phyloP scores from a whole-genome alignment of 2,797 vertebrate genomes.

The Enteromius fasciolatus region DNA sequence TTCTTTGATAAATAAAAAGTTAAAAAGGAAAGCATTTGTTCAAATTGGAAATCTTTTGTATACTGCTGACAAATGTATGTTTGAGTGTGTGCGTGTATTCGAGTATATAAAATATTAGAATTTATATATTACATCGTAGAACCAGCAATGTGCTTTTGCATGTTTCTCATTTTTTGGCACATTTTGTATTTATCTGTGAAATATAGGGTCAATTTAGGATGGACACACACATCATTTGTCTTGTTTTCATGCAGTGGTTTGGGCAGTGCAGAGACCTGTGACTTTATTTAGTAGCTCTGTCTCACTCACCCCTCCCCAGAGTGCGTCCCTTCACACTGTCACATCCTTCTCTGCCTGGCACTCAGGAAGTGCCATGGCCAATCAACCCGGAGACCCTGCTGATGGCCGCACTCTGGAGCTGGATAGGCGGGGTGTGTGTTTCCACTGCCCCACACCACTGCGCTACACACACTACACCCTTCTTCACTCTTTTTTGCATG shows the following conservation, averaged over 20 bases:
- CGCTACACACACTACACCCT: slow-evolving; percentile 8
- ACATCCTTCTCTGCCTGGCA: slow-evolving; percentile 57
- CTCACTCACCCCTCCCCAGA: slow-evolving; percentile 60
- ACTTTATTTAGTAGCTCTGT: slow-evolving; percentile 61
- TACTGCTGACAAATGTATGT: not conserved
- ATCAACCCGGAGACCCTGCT: slow-evolving; percentile 57
- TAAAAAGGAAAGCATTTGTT: too few species aligned
- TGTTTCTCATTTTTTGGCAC: not conserved
- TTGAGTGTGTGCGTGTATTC: not conserved
- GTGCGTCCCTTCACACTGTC: slow-evolving; percentile 63
- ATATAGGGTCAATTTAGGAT: not conserved
- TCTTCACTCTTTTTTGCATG: not conserved
- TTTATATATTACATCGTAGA: not conserved
- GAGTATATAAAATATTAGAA: not conserved
- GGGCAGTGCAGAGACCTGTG: slow-evolving; percentile 45
- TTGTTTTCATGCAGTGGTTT: slow-evolving; percentile 11
- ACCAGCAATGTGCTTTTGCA: not conserved
- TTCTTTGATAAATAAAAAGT: too few species aligned
- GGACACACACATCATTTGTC: not conserved
- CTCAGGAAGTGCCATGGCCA: slow-evolving; percentile 62
- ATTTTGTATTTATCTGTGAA: not conserved
- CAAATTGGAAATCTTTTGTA: too few species aligned
- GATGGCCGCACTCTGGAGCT: slow-evolving; percentile 49
- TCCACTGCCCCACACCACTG: slow-evolving; percentile 10
- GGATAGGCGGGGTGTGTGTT: slow-evolving; percentile 2